phyloP scores from a whole-genome alignment of 2,797 vertebrate genomes.

The Microctenopoma lineatum region DNA sequence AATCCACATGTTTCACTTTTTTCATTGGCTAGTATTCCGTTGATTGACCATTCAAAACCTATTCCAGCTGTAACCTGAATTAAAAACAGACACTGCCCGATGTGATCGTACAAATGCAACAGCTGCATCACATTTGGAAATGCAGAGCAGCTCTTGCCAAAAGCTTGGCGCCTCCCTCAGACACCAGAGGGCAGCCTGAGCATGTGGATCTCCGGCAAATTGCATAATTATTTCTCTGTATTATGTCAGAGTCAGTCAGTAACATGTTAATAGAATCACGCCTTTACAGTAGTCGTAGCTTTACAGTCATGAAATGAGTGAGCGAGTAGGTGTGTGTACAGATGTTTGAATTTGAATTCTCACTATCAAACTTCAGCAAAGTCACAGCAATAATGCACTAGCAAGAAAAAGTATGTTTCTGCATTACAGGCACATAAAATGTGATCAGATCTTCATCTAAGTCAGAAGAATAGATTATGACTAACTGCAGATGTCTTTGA shows the following conservation, averaged over 20 bases:
- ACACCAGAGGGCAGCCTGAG: slow-evolving; percentile 43
- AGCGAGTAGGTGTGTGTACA: background rate
- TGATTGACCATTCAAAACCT: background rate
- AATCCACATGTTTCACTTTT: too few relatives aligned
- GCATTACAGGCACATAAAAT: too few relatives aligned
- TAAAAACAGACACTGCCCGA: background rate
- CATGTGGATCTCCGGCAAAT: background rate
- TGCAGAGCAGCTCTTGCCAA: background rate
- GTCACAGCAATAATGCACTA: background rate
- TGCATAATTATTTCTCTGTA: background rate
- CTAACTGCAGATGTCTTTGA: too few relatives aligned
- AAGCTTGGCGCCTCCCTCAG: background rate
- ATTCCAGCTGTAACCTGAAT: background rate
- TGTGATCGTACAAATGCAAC: background rate
- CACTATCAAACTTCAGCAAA: slow-evolving; percentile 25
- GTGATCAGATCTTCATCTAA: too few relatives aligned
- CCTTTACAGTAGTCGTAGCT: slow-evolving; percentile 14
- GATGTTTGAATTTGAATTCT: slow-evolving; percentile 14
- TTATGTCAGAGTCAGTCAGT: background rate
- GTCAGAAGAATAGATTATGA: too few relatives aligned
- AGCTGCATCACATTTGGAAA: slow-evolving; percentile 3
- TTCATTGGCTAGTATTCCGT: background rate
- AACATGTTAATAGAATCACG: background rate
- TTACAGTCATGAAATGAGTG: background rate
- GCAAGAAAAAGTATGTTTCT: too few relatives aligned